Evolutionary conservation across 2,797 vertebrate species (phyloP).

Genomic region (Sus cebifrons): DNA sequence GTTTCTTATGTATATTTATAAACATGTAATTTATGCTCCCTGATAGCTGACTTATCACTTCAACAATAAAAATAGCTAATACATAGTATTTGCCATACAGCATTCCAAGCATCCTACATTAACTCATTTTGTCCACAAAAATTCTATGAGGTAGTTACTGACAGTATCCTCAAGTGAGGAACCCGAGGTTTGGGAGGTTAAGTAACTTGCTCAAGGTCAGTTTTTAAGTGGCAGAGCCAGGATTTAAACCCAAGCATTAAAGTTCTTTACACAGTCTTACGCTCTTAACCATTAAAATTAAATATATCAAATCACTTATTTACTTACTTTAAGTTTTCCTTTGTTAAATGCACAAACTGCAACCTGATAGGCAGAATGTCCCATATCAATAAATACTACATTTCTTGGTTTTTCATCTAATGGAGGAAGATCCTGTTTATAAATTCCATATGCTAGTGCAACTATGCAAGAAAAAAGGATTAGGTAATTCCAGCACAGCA

Average conservation of each 20-base stretch:
- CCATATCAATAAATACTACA: slow-evolving; percentile 92
- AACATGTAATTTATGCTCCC: slow-evolving; percentile 20
- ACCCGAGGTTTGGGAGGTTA: slow-evolving; percentile 31
- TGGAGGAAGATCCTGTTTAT: slow-evolving; percentile 92
- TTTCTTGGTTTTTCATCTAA: slow-evolving; percentile 92
- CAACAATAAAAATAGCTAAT: slow-evolving; percentile 38
- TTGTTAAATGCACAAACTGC: slow-evolving; percentile 93
- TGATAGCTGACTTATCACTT: neutral
- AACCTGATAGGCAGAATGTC: slow-evolving; percentile 92
- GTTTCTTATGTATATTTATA: slow-evolving; percentile 31
- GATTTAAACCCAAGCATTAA: neutral
- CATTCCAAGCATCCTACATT: slow-evolving; percentile 42
- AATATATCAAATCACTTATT: slow-evolving; percentile 41
- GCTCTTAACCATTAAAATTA: slow-evolving; percentile 45
- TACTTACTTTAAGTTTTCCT: slow-evolving; percentile 92
- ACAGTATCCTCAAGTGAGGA: neutral
- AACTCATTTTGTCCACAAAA: slow-evolving; percentile 33
- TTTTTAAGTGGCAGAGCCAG: slow-evolving; percentile 55
- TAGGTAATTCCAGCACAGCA: slow-evolving; percentile 32
- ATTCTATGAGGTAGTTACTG: neutral
- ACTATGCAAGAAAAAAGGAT: slow-evolving; percentile 88
- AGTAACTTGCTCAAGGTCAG: neutral
- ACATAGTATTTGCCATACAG: neutral
- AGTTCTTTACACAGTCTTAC: neutral
- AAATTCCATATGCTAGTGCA: slow-evolving; percentile 93